Conservation (phyloP, 2,113 vertebrate species). For the Pitta sordida region DNA sequence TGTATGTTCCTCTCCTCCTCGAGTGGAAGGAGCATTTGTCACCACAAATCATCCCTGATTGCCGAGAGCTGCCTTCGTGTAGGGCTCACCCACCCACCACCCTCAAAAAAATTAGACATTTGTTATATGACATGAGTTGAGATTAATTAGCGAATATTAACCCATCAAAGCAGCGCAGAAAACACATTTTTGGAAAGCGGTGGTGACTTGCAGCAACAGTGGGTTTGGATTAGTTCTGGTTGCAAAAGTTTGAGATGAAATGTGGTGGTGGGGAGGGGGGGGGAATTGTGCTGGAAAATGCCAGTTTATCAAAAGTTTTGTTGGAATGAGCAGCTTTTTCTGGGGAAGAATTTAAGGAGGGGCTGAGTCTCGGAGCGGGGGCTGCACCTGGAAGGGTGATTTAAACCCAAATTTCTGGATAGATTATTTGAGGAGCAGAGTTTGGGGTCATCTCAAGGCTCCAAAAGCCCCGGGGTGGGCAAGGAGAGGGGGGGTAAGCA, state of each 20-base stretch:
- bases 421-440: accelerated
- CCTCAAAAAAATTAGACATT: constrained; percentile 76
- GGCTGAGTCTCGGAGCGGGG: neutral
- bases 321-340: neutral
- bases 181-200: constrained; percentile 58
- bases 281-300: neutral
- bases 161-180: constrained; percentile 68
- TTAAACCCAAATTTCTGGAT: neutral
- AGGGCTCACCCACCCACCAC: constrained; percentile 78
- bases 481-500: accelerated
- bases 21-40: constrained; percentile 77
- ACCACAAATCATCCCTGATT: constrained; percentile 77
- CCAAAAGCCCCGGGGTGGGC: neutral
- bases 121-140: constrained; percentile 81
- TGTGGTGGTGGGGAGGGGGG: neutral
- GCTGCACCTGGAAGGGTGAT: neutral
- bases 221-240: constrained; percentile 5
- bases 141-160: constrained; percentile 80
- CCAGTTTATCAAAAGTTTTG: neutral
- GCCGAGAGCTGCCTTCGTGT: constrained; percentile 70
- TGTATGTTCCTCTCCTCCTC: constrained; percentile 47
- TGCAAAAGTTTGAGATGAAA: constrained; percentile 44
- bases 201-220: constrained; percentile 1
- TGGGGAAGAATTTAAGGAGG: neutral
- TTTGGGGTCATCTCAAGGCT: neutral